These are phyloP conservation scores for Melanophora roralis DNA, from an alignment of 2,888 invertebrate species.

Conservation along the genomic window DNA sequence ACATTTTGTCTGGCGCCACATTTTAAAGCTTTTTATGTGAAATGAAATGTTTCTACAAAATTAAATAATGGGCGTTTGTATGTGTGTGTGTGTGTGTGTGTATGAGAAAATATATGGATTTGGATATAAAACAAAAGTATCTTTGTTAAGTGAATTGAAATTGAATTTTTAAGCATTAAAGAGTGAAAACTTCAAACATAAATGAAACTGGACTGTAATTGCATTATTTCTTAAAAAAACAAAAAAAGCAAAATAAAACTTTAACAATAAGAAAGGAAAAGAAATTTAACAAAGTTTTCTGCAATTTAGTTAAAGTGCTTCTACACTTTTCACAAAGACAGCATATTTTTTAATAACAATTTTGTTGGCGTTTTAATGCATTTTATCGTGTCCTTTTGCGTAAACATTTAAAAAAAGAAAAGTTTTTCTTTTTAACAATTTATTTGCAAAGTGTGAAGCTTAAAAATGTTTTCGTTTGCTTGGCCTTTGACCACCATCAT, in stretches of 20 bases:
- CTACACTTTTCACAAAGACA: neutral
- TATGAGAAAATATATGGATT: neutral
- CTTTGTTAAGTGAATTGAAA: constrained; percentile 57
- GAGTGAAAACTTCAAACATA: constrained; percentile 28
- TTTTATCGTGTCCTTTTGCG: constrained; percentile 23
- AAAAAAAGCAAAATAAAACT: neutral
- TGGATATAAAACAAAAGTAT: constrained; percentile 14
- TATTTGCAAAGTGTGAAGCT: constrained; percentile 53
- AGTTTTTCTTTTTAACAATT: constrained; percentile 11
- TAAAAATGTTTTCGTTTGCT: constrained; percentile 42
- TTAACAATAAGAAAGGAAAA: neutral
- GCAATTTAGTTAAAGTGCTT: neutral
- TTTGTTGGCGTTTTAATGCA: neutral
- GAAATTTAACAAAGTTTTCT: neutral
- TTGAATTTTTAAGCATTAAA: constrained; percentile 43
- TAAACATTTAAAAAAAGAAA: constrained; percentile 4
- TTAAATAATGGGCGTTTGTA: constrained; percentile 15
- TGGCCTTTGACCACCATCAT: neutral
- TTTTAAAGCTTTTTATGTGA: constrained; percentile 53
- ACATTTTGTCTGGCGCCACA: constrained; percentile 63
- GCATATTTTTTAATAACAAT: neutral
- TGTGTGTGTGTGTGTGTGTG: neutral
- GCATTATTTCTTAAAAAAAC: constrained; percentile 37
- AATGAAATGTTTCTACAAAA: constrained; percentile 37
- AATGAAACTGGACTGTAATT: constrained; percentile 53